Base-by-base conservation (phyloP, 92 coral and sea anemone genomes). In the Blastomussa wellsi region DNA sequence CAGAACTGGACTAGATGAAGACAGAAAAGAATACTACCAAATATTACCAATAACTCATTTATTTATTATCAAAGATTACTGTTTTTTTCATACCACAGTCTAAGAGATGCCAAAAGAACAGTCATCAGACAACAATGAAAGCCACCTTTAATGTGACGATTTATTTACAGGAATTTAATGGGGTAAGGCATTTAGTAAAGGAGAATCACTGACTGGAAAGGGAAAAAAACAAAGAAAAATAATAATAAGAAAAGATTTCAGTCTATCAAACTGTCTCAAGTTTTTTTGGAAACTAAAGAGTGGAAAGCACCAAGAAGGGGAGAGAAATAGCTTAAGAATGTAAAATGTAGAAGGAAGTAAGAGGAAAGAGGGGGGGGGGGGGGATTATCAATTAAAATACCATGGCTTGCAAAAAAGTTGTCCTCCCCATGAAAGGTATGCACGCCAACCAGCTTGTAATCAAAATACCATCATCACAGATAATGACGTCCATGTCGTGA, bases 111-210 rank as follows among this genome's bases (percentile, higher is more conserved):
- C 67, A 59, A 36, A 52, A 60, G n/a, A 31, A 29, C 62, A 57
- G 17, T 24, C 42, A 29, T 42, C 59, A 10, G 13, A 37, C 29
- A 39, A 66, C 74, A 39, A 36, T 79, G 65, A 74, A 57, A 57
- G 59, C 38, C 87, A 83, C 55, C 79, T 83, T 83, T 83, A 83
- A 55, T 83, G 74, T 28, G 62, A 81, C n/a, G 29, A 42, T 22
- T 44, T 74, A 83, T 83, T 60, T 83, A 83, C 86, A 82, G 52
- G 64, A 74, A 74, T 74, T 74, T 55, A 31, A 24, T 22, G 48
- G 65, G 65, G 32, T 20, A 69, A 48, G 39, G 65, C 47, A 48
- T 60, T 24, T 60, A 13, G 4, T 0, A 72, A 55, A 57, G 29
- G 26, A 72, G 16, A 20, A 19, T 57, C 52, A 51, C 0, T 35